Conservation (phyloP, 2,797 vertebrate species). For the Orientallactaga sibirica region DNA sequence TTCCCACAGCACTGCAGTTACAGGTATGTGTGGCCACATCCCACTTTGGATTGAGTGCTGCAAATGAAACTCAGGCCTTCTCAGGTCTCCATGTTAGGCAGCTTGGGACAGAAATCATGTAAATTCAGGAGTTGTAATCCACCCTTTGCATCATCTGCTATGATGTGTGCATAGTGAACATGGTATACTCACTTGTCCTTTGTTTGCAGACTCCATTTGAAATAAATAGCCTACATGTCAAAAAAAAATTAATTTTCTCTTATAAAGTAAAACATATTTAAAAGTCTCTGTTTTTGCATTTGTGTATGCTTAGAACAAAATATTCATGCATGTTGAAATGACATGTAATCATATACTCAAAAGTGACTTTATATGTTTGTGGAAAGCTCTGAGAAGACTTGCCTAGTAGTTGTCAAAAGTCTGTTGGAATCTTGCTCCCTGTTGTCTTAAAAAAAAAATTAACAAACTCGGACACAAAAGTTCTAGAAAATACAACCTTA, state of each 20-base stretch:
- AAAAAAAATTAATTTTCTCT: not conserved
- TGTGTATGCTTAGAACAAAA: not conserved
- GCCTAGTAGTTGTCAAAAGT: not conserved
- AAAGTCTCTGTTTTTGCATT: not conserved
- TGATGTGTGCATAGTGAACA: not conserved
- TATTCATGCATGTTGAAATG: not conserved
- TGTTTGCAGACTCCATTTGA: not conserved
- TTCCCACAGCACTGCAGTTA: too few species aligned
- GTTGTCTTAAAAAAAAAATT: not conserved
- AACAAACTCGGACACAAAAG: conserved; percentile 47
- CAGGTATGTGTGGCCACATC: too few species aligned
- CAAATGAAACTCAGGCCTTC: too few species aligned
- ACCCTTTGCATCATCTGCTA: not conserved
- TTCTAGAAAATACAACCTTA: conserved; percentile 44
- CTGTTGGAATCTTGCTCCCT: not conserved
- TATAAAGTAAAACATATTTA: not conserved
- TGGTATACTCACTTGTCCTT: not conserved
- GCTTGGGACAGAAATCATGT: too few species aligned
- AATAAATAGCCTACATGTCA: not conserved
- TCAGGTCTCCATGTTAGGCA: too few species aligned
- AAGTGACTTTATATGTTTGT: not conserved
- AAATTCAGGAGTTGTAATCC: too few species aligned
- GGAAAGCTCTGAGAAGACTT: not conserved
- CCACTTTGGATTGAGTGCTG: too few species aligned
- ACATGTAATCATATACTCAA: not conserved